These are phyloP conservation scores for Sylvia borin DNA, from an alignment of 2,797 vertebrate species.

Conservation along the genomic window DNA sequence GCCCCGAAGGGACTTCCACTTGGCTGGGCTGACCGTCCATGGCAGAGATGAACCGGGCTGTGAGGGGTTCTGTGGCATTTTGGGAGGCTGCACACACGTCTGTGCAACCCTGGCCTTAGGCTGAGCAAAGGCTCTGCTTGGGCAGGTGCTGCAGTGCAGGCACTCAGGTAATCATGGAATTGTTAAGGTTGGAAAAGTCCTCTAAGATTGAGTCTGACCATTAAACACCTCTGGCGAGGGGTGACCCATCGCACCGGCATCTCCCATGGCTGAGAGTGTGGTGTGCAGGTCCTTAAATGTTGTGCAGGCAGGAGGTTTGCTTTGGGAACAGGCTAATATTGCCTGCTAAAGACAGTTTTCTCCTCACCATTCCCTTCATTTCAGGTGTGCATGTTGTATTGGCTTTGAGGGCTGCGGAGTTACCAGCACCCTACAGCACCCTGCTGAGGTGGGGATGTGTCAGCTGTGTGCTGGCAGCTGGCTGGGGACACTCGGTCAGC, in stretches of 20 bases:
- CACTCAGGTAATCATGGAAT: background rate
- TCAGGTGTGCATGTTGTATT: background rate
- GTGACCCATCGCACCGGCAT: background rate
- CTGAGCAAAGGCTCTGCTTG: background rate
- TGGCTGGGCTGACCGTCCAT: background rate
- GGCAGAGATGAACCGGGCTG: background rate
- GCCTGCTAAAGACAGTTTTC: background rate
- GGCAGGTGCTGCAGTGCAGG: background rate
- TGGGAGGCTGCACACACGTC: fast-evolving
- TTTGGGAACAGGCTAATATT: background rate
- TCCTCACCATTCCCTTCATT: background rate
- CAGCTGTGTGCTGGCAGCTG: background rate
- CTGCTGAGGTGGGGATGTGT: background rate
- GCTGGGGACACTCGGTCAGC: background rate
- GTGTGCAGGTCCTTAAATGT: background rate
- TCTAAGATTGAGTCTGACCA: background rate
- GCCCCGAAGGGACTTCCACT: slow-evolving; percentile 55
- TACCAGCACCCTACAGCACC: background rate
- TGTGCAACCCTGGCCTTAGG: background rate
- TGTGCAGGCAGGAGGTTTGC: background rate
- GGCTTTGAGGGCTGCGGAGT: background rate
- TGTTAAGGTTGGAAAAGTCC: background rate
- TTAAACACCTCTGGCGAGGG: fast-evolving
- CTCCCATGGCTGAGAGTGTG: fast-evolving
- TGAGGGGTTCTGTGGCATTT: background rate